phyloP scores from a whole-genome alignment of 2,113 vertebrate genomes.

The Onychostruthus taczanowskii region DNA sequence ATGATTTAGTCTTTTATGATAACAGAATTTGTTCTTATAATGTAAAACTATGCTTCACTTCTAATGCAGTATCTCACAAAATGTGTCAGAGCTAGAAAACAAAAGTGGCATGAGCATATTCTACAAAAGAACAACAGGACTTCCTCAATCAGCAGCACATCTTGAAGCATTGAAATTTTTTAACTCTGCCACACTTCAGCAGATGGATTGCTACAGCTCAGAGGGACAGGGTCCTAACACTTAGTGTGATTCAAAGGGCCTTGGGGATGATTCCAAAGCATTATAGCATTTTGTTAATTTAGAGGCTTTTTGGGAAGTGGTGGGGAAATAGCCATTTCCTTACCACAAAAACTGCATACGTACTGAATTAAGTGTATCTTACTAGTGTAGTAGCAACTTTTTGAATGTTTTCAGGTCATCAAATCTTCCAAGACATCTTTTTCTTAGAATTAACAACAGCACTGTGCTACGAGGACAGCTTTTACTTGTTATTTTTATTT shows the following conservation, averaged over 20 bases:
- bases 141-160: background rate
- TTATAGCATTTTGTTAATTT: background rate
- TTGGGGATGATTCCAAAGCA: background rate
- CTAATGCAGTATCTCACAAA: background rate
- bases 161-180: background rate
- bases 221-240: background rate
- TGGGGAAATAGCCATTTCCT: background rate
- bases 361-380: background rate
- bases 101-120: background rate
- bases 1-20: background rate
- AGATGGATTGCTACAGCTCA: background rate
- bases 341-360: background rate
- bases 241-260: background rate
- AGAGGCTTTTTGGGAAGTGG: background rate
- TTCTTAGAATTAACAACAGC: background rate
- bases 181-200: background rate
- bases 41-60: background rate
- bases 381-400: background rate
- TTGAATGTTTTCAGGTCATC: background rate
- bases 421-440: background rate
- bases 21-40: background rate
- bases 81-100: background rate
- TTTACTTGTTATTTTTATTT: background rate
- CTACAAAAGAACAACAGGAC: background rate
- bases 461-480: background rate